Percentiles rank a stretch among this genome's conserved stretches.
phyloP scores from a whole-genome alignment of 2,888 invertebrate species.

The Odontocolon sp. region DNA sequence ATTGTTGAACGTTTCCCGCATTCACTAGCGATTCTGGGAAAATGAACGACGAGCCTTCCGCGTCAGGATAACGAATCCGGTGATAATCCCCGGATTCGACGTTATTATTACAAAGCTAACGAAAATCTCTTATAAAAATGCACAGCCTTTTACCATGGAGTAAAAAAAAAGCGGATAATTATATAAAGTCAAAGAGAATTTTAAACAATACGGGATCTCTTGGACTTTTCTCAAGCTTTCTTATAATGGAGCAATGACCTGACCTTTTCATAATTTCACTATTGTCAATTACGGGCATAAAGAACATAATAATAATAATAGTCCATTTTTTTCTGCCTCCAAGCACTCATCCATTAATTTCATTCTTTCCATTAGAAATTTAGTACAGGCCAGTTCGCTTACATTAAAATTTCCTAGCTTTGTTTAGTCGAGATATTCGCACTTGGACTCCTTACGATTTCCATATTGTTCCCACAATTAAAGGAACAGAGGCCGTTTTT shows the following conservation, averaged over 20 bases:
- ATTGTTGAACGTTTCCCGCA: slow-evolving; percentile 5
- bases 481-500: too few species aligned
- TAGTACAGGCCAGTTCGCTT: too few species aligned
- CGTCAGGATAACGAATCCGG: slow-evolving; percentile 4
- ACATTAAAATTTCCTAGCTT: too few species aligned
- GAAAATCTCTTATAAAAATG: slow-evolving; percentile 25
- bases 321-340: too few species aligned
- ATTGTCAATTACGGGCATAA: slow-evolving; percentile 6
- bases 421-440: too few species aligned
- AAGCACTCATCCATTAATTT: too few species aligned
- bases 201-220: background rate
- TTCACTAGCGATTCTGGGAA: too few species aligned
- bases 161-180: background rate
- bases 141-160: slow-evolving; percentile 6
- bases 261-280: slow-evolving; percentile 3
- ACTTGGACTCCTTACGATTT: too few species aligned
- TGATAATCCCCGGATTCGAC: background rate
- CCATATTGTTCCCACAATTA: too few species aligned
- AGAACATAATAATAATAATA: too few species aligned
- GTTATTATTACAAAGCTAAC: background rate
- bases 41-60: too few species aligned
- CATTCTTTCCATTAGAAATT: too few species aligned
- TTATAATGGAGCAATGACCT: background rate
- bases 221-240: background rate
- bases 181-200: slow-evolving; percentile 14